Percentiles rank a stretch among this genome's conserved stretches.
phyloP scores from a whole-genome alignment of 1,140 invertebrate genomes.

The Zaprionus inermis region DNA sequence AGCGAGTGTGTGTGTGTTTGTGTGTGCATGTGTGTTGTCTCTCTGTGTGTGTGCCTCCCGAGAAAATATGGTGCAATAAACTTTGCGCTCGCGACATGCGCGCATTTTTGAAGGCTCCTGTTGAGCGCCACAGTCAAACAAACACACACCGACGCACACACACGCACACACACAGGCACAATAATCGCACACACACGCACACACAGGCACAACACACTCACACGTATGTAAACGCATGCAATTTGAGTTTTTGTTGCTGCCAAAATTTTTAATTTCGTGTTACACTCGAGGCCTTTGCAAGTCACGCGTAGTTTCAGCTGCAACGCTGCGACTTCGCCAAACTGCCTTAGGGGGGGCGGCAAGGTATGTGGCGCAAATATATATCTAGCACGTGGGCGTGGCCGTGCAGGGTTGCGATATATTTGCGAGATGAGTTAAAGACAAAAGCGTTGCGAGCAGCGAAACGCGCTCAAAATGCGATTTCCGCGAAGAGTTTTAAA shows the following conservation, averaged over 20 bases:
- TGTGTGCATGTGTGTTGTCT: constrained; percentile 3
- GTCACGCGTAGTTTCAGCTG: constrained; percentile 42
- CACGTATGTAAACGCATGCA: constrained; percentile 3
- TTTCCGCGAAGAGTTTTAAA: not conserved
- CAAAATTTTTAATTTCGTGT: constrained; percentile 72
- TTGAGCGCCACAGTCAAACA: constrained; percentile 49
- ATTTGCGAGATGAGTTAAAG: constrained; percentile 5
- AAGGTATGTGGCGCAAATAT: constrained; percentile 1
- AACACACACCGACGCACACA: constrained; percentile 15
- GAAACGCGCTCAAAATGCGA: not conserved
- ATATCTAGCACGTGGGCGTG: constrained; percentile 7
- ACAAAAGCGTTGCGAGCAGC: not conserved
- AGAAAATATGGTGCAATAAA: constrained; percentile 77
- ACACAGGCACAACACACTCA: not conserved
- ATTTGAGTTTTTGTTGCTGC: constrained; percentile 49
- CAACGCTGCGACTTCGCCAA: constrained; percentile 9
- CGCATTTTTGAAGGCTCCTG: constrained; percentile 72
- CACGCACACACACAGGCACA: constrained; percentile 24
- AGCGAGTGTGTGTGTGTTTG: constrained; percentile 13
- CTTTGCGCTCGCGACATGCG: constrained; percentile 66
- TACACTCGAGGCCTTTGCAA: constrained; percentile 53
- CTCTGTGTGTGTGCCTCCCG: constrained; percentile 27
- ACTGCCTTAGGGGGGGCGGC: not conserved
- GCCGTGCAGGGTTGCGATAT: not conserved
- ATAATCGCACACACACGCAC: not conserved